Evolutionary conservation across 2,113 vertebrate genomes (phyloP).

Genomic region (Hydropotes inermis): DNA sequence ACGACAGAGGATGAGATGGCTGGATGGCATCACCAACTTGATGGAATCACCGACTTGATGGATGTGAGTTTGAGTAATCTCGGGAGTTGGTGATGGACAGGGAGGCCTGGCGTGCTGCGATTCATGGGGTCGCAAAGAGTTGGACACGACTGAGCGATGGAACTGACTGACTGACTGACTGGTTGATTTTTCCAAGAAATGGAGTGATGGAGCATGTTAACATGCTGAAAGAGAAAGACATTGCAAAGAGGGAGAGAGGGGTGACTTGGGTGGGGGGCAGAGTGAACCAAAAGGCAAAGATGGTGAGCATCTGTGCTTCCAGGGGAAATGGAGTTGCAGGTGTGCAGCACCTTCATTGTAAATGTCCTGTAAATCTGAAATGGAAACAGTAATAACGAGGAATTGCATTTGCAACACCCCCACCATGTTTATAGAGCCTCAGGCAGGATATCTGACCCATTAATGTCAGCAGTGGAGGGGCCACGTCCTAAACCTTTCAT

Average conservation of each 20-base stretch:
- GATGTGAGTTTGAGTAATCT: too few species aligned
- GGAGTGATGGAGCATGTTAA: too few species aligned
- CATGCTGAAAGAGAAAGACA: neutral
- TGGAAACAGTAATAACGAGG: too few species aligned
- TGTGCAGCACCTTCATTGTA: neutral
- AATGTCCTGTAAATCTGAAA: neutral
- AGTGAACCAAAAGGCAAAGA: neutral
- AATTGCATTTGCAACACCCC: neutral
- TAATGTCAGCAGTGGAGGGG: neutral
- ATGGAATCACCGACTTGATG: too few species aligned
- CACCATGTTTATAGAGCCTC: neutral
- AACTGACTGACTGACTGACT: too few species aligned
- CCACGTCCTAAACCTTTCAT: neutral
- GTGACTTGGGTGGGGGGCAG: neutral
- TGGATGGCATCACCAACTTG: too few species aligned
- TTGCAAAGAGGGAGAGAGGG: neutral
- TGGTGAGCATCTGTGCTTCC: neutral
- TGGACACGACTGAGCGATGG: rapidly evolving
- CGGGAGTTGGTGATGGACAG: too few species aligned
- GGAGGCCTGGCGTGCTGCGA: too few species aligned
- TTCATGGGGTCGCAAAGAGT: neutral
- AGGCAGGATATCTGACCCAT: neutral
- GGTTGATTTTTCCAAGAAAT: neutral
- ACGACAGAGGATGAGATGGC: too few species aligned
- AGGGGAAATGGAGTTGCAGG: neutral